Evolutionary conservation across 2,888 invertebrate species (phyloP).

Genomic region (Creontiades dilutus): DNA sequence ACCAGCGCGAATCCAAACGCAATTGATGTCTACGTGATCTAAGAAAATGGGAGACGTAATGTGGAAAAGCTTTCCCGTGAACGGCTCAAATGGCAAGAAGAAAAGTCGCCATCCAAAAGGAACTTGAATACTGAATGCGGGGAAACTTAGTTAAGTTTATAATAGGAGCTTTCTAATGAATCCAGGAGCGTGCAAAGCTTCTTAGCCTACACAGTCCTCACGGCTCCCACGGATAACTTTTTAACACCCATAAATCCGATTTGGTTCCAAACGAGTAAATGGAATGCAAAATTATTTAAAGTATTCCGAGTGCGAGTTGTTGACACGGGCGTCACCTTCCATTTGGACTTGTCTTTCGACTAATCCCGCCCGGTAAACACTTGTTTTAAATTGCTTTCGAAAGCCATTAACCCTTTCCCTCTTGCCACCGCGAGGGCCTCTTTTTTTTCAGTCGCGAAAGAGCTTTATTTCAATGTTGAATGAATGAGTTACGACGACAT

Average conservation of each 20-base stretch:
- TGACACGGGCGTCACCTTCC: constrained; percentile 70
- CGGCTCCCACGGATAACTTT: constrained; percentile 70
- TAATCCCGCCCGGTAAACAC: constrained; percentile 57
- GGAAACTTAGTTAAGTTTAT: constrained; percentile 69
- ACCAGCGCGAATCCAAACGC: no score
- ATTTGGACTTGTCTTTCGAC: constrained; percentile 55
- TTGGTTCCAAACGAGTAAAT: constrained; percentile 62
- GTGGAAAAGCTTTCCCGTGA: neutral
- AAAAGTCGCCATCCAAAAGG: constrained; percentile 29
- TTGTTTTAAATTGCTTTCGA: constrained; percentile 59
- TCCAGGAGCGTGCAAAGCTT: constrained; percentile 69
- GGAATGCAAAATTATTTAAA: constrained; percentile 75
- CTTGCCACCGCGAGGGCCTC: neutral
- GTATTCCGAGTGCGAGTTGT: constrained; percentile 65
- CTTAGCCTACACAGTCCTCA: constrained; percentile 57
- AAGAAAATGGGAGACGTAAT: neutral
- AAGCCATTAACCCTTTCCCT: constrained; percentile 56
- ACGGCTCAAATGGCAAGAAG: neutral
- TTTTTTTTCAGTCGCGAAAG: constrained; percentile 9
- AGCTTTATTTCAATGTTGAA: constrained; percentile 31
- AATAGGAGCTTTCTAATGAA: constrained; percentile 68
- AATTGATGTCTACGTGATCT: no score
- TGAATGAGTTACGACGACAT: constrained; percentile 44
- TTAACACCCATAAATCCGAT: constrained; percentile 70
- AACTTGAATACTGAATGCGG: constrained; percentile 61